Percentiles rank a stretch among this genome's conserved stretches.
These are phyloP conservation scores for Gambusia holbrooki DNA, from an alignment of 2,113 vertebrate species.

Conservation along the genomic window DNA sequence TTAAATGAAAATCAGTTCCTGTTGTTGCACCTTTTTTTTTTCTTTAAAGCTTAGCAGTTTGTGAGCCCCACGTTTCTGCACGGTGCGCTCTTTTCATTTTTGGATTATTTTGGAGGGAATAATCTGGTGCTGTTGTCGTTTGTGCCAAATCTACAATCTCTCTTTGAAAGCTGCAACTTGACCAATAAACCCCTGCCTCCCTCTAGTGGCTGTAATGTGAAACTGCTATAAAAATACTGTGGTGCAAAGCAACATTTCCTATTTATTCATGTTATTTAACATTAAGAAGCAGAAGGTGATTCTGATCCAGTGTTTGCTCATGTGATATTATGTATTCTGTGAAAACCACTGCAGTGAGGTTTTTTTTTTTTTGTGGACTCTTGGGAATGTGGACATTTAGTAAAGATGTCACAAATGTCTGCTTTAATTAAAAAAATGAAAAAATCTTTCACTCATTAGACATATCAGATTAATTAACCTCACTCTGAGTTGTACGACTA, in stretches of 20 bases:
- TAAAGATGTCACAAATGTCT: background rate
- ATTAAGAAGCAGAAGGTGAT: background rate
- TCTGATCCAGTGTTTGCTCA: background rate
- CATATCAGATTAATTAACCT: slow-evolving; percentile 32
- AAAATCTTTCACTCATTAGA: background rate
- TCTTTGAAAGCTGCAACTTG: background rate
- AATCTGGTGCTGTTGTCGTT: background rate
- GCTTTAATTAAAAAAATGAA: background rate
- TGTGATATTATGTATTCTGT: slow-evolving; percentile 21
- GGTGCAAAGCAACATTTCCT: slow-evolving; percentile 6
- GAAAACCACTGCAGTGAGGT: slow-evolving; percentile 14
- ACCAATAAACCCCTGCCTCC: slow-evolving; percentile 27
- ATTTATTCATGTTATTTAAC: slow-evolving; percentile 45
- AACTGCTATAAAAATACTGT: background rate
- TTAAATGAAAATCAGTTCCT: background rate
- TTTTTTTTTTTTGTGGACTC: background rate
- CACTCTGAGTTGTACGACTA: slow-evolving; percentile 22
- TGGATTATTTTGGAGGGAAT: background rate
- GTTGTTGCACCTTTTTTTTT: background rate
- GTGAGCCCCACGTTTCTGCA: background rate
- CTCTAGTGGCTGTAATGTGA: slow-evolving; percentile 36
- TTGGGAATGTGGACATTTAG: background rate
- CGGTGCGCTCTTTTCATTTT: background rate
- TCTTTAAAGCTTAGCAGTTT: background rate
- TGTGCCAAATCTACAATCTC: slow-evolving; percentile 26